Evolutionary conservation across 2,888 invertebrate genomes (phyloP), one percentile per base, ranked within the genome.

Genomic region (Eupithecia abbreviata): DNA sequence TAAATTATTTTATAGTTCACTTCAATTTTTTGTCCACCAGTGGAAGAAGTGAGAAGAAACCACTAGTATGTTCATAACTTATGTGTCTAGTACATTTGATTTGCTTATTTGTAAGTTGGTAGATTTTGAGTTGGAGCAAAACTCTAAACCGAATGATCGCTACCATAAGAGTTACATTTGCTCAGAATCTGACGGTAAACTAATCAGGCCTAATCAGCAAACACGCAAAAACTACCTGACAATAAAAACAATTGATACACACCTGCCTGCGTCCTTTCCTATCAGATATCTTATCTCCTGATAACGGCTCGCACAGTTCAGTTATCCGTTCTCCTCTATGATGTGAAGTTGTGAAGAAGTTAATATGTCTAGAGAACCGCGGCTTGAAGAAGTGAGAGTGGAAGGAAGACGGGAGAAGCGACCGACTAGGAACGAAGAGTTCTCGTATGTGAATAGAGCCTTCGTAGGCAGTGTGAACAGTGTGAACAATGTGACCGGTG

Each of bases 401-500:
- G 80, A 79, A 66, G 68, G n/a, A 30, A 83, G 75, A 70, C 3
- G 62, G 84, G 66, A 75, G 86, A n/a, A 81, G 78, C 18, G 80
- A 13, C 49, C 71, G 43, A 74, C 73, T 15, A 85, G 83, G 67
- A 86, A 83, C 13, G 86, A 79, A 78, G 88, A 92, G 6, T 92
- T 87, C 85, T 91, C 90, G 73, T 94, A 91, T 82, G 90, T 91
- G 83, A 94, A 94, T 77, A 80, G 85, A 2, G 93, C 90, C 0
- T 94, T 87, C 82, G 89, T 88, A 0, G 93, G 92, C 12, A 93
- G 92, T 84, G 81, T 87, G 41, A 84, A 83, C 65, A 89, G 83
- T 87, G 85, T 93, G 41, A 84, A 83, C 65, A 89, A 83, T 87
- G 85, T 93, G 41, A 84, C 83, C 65, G 89, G 83, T 86, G 85